Base-by-base conservation (phyloP, 2,113 vertebrate species). In the Prolemur simus region DNA sequence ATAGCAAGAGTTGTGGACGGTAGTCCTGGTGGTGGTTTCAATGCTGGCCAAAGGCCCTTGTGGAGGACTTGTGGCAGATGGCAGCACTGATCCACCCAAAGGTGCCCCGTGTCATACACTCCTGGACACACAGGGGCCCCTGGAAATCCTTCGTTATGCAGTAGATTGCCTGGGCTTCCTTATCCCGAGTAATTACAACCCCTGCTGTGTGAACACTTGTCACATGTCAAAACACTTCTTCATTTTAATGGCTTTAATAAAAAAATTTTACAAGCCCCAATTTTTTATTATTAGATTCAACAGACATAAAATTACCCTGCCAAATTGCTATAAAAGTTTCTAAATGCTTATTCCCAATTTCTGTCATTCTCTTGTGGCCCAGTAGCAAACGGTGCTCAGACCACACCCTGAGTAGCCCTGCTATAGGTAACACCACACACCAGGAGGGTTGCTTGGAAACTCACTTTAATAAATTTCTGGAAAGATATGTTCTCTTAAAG, bases 271-370 rank as follows among this genome's bases (percentile, higher is more conserved):
- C 18, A 91, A 86, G 94, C 15, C 37, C 10, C 49, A 15, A 29
- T 58, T 88, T 96, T 83, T 96, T 47, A 81, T 89, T 84, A 81
- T 96, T 73, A 89, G 15, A 94, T 69, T 95, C 42, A 86, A 80
- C 32, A 97, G 93, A 94, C 94, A 86, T 92, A 89, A 92, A 94
- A 96, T 84, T 45, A 88, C 60, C 85, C 87, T 89, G 71, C 58
- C 91, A 93, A 91, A 82, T 83, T 92, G 54, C 60, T 85, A 18
- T 71, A 56, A 71, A 94, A 77, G 42, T 93, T 95, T 95, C 78
- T 60, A 45, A 76, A 87, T 77, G 85, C 58, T 66, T 71, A 47
- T 83, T 92, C 32, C 25, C 8, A 13, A 20, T 90, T 92, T 84
- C 56, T 54, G 3, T 78, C 37, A 69, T 82, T 78, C 78, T 94